Evolutionary conservation across 2,888 invertebrate genomes (phyloP).

Genomic region (Clitarchus hookeri): DNA sequence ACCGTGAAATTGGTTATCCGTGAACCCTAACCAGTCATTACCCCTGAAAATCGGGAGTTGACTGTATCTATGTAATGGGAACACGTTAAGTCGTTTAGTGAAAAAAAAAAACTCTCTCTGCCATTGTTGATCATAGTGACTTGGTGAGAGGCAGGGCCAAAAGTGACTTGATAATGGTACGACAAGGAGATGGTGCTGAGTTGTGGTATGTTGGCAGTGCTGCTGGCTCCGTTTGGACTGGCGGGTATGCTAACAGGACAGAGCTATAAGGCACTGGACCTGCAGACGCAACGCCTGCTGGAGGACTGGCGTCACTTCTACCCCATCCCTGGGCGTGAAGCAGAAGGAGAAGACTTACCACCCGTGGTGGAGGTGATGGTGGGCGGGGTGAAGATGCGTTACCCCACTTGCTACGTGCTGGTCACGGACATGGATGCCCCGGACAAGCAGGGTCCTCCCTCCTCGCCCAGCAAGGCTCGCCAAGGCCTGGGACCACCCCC

Average conservation of each 20-base stretch:
- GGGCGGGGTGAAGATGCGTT: slow-evolving; percentile 92
- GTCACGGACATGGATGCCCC: slow-evolving; percentile 78
- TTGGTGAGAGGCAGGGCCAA: too few relatives aligned
- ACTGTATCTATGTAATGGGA: too few relatives aligned
- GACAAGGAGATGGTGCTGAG: too few relatives aligned
- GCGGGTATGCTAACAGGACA: slow-evolving; percentile 90
- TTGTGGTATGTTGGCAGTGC: slow-evolving; percentile 65
- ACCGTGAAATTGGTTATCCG: too few relatives aligned
- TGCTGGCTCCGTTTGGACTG: slow-evolving; percentile 93
- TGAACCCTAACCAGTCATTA: too few relatives aligned
- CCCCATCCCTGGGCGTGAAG: slow-evolving; percentile 70
- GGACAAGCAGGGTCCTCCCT: slow-evolving; percentile 30
- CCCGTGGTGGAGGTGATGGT: slow-evolving; percentile 69
- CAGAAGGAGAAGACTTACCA: slow-evolving; percentile 56
- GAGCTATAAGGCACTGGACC: slow-evolving; percentile 67
- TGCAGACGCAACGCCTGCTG: slow-evolving; percentile 74
- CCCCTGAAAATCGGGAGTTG: too few relatives aligned
- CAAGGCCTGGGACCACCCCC: slow-evolving; percentile 47
- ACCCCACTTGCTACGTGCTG: slow-evolving; percentile 93
- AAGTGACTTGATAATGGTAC: too few relatives aligned
- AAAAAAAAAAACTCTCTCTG: too few relatives aligned
- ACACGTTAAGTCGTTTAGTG: too few relatives aligned
- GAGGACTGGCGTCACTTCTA: slow-evolving; percentile 97
- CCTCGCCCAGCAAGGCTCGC: slow-evolving; percentile 34
- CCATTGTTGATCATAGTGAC: too few relatives aligned